These are phyloP conservation scores for Toxotes jaculatrix DNA, from an alignment of 2,113 vertebrate genomes.

Conservation along the genomic window DNA sequence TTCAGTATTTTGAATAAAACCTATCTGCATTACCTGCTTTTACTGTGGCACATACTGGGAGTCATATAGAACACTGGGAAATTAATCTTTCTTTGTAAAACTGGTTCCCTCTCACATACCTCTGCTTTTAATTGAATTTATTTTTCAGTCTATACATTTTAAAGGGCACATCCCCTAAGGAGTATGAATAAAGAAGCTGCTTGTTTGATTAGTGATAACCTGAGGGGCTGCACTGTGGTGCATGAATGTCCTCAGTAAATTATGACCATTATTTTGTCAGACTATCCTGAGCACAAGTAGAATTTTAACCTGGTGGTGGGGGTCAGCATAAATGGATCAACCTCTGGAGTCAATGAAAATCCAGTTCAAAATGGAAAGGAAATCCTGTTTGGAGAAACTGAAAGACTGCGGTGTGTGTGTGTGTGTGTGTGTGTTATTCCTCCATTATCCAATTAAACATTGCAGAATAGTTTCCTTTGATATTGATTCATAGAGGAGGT, in stretches of 20 bases:
- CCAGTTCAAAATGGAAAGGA: background rate
- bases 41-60: background rate
- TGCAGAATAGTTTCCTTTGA: constrained; percentile 10
- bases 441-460: constrained; percentile 11
- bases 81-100: background rate
- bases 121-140: background rate
- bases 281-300: background rate
- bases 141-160: background rate
- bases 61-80: background rate
- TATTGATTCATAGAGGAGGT: constrained; percentile 13
- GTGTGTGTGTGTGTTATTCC: background rate
- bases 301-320: background rate
- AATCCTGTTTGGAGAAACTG: background rate
- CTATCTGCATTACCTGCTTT: background rate
- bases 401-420: background rate
- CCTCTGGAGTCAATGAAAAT: background rate
- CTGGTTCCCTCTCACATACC: background rate
- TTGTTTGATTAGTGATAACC: background rate
- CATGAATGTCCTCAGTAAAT: background rate
- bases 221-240: background rate
- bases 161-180: background rate
- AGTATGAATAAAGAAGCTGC: background rate
- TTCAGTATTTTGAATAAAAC: background rate
- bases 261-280: background rate
- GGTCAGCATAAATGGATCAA: background rate